Conservation (phyloP, 2,888 invertebrate genomes). For the Cephus spinipes region DNA sequence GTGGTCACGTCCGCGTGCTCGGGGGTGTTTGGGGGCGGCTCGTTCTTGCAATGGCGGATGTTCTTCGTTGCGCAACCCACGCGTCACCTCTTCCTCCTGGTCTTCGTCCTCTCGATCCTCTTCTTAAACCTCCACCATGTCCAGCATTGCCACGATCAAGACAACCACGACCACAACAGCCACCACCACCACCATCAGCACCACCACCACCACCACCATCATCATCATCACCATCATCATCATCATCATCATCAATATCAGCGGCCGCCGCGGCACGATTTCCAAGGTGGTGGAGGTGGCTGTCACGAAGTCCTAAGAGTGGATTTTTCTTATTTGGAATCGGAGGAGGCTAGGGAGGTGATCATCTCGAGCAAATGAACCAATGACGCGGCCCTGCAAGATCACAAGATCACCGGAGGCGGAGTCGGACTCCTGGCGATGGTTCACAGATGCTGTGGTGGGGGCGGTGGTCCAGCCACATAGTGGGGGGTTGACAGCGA, state of each 20-base stretch:
- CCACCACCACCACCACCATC: no score
- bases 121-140: slow-evolving; percentile 12
- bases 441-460: slow-evolving; percentile 48
- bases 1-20: slow-evolving; percentile 50
- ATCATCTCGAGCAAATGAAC: slow-evolving; percentile 35
- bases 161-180: no score
- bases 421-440: slow-evolving; percentile 44
- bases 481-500: slow-evolving; percentile 66
- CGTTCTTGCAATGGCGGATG: slow-evolving; percentile 47
- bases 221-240: neutral
- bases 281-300: slow-evolving; percentile 39
- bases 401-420: slow-evolving; percentile 54
- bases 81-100: slow-evolving; percentile 38
- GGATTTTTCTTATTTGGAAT: neutral
- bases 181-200: no score
- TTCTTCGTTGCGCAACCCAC: slow-evolving; percentile 47
- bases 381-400: slow-evolving; percentile 47
- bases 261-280: neutral
- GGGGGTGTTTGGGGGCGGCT: slow-evolving; percentile 47
- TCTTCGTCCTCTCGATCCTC: slow-evolving; percentile 32
- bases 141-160: neutral
- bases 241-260: neutral
- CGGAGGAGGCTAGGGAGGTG: slow-evolving; percentile 10
- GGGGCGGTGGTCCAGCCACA: slow-evolving; percentile 55
- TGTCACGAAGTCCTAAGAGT: slow-evolving; percentile 23